Percentiles rank a stretch among this genome's conserved stretches.
Conservation (phyloP, 1,140 invertebrate species). For the Hyles vespertilio region DNA sequence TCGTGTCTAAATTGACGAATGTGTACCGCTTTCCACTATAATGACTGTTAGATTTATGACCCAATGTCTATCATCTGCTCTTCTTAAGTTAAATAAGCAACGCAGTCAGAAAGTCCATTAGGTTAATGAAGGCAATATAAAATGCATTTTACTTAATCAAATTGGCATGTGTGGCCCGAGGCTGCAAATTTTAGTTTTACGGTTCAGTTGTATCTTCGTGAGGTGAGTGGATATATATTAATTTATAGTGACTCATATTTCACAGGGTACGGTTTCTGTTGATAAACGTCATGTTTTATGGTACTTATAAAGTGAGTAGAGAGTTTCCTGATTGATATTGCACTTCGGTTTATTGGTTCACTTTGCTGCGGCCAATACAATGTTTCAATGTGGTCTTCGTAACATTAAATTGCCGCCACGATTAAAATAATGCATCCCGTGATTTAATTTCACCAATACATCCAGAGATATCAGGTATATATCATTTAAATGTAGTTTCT, state of each 20-base stretch:
- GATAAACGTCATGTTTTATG: constrained; percentile 34
- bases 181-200: constrained; percentile 4
- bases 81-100: no score
- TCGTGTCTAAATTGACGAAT: constrained; percentile 5
- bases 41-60: no score
- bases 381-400: constrained; percentile 15
- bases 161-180: no score
- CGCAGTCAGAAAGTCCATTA: no score
- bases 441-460: no score
- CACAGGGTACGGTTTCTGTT: constrained; percentile 14
- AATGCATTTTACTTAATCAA: not conserved
- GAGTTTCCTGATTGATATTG: constrained; percentile 48
- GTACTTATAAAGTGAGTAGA: constrained; percentile 37
- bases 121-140: constrained; percentile 3
- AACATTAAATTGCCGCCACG: not conserved
- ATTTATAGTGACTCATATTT: constrained; percentile 6
- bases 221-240: not conserved
- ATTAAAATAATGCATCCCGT: no score
- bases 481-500: no score
- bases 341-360: constrained; percentile 41
- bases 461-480: no score
- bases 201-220: not conserved
- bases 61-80: no score
- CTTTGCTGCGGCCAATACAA: constrained; percentile 30
- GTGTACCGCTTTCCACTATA: not conserved